Conservation (phyloP, 2,888 invertebrate species). For the Branchellion lobata region DNA sequence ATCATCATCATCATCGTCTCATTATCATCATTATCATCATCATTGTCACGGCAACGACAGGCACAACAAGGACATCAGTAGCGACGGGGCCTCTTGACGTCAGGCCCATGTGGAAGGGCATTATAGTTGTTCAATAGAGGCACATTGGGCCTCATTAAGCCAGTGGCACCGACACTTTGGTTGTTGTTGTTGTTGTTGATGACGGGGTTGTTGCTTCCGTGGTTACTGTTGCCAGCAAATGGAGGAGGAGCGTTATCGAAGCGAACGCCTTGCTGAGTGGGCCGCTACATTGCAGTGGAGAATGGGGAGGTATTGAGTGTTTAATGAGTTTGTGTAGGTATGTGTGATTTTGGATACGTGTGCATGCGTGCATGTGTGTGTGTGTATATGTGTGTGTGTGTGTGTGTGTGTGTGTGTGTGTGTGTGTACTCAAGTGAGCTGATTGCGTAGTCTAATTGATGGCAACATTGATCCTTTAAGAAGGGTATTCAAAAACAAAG, state of each 20-base stretch:
- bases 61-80: too few relatives aligned
- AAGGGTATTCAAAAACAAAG: too few relatives aligned
- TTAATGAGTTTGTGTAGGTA: background rate
- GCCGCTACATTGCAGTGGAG: background rate
- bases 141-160: background rate
- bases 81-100: constrained; percentile 6
- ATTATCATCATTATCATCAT: too few relatives aligned
- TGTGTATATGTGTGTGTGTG: too few relatives aligned
- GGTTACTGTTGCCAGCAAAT: background rate
- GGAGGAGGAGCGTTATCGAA: background rate
- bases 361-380: too few relatives aligned
- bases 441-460: too few relatives aligned
- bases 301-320: background rate
- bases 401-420: too few relatives aligned
- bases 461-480: too few relatives aligned
- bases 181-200: background rate
- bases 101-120: background rate
- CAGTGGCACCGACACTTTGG: background rate
- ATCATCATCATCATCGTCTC: too few relatives aligned
- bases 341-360: too few relatives aligned
- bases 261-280: background rate
- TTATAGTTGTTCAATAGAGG: background rate
- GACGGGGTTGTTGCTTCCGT: background rate
- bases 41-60: too few relatives aligned
- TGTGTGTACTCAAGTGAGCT: too few relatives aligned